Evolutionary conservation across 2,113 vertebrate genomes (phyloP), one percentile per base, ranked within the genome.

Genomic region (Trogon melanurus): DNA sequence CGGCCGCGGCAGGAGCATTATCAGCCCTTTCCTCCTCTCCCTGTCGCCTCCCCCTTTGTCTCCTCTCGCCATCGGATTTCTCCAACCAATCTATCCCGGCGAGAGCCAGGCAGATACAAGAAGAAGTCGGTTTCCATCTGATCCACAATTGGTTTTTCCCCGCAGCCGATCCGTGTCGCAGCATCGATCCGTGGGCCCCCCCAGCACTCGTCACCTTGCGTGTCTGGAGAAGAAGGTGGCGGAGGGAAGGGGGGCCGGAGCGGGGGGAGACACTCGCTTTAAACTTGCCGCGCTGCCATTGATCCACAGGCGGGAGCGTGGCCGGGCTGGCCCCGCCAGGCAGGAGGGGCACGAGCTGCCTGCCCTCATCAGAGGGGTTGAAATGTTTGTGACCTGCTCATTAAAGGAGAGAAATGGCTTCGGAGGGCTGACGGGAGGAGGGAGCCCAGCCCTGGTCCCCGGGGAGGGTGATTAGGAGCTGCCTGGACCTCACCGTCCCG

Each of bases 121-220:
- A 96, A 98, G 98, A 98, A 99, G 98, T 99, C 98, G 97, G 97
- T 98, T 99, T 98, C 98, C 98, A 98, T 99, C 98, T 98, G 98
- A 98, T 98, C 98, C 89, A 74, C 98, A 97, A 99, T 99, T 99
- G 98, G 98, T 98, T 99, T 95, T 98, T 97, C 97, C 98, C 97
- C 86, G 98, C 97, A 98, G 97, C 98, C 93, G 97, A 98, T 98
- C 98, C 95, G 94, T 97, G 98, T 97, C 95, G 85, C 96, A 38
- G 95, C 98, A 98, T 98, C 94, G 97, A 98, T 98, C 97, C 54
- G 44, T 34, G 89, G 96, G 95, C 96, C 90, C 79, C 82, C 95
- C 94, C 89, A 44, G 78, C 64, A 69, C 97, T 97, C 95, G 87
- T 98, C 98, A 98, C 98, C 98, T 98, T 98, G 96, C 88, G 87